These are phyloP conservation scores for Malthinus flaveolus DNA, from an alignment of 2,888 invertebrate species.

Conservation along the genomic window DNA sequence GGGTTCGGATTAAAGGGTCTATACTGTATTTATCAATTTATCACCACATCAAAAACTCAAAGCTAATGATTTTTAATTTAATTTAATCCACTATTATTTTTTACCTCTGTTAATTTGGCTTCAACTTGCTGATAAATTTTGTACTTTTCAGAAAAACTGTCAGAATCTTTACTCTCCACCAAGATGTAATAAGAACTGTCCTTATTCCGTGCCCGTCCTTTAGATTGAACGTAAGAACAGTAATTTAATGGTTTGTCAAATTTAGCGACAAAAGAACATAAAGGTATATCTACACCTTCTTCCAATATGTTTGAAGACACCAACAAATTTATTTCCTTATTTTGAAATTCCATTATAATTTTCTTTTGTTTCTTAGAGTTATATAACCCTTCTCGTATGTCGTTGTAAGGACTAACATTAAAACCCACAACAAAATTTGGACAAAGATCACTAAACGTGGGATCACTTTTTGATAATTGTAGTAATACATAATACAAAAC, in stretches of 20 bases:
- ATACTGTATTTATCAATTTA: no score
- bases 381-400: constrained; percentile 60
- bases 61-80: no score
- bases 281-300: constrained; percentile 86
- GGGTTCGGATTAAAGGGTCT: no score
- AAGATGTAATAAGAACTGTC: constrained; percentile 66
- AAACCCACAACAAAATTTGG: constrained; percentile 77
- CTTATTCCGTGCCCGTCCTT: constrained; percentile 79
- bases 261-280: constrained; percentile 78
- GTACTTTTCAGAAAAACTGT: constrained; percentile 51
- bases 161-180: constrained; percentile 47
- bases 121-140: constrained; percentile 55
- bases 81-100: constrained; percentile 26
- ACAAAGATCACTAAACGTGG: constrained; percentile 61
- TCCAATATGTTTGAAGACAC: constrained; percentile 82
- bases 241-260: constrained; percentile 74
- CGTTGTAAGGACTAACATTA: constrained; percentile 61
- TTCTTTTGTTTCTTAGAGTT: constrained; percentile 56
- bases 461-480: constrained; percentile 54
- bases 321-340: constrained; percentile 65
- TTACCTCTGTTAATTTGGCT: constrained; percentile 57
- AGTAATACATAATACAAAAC: constrained; percentile 71
- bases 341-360: constrained; percentile 61
- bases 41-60: no score
- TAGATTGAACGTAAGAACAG: constrained; percentile 85